phyloP scores from a whole-genome alignment of 2,113 vertebrate species.

The Dromaius novaehollandiae region DNA sequence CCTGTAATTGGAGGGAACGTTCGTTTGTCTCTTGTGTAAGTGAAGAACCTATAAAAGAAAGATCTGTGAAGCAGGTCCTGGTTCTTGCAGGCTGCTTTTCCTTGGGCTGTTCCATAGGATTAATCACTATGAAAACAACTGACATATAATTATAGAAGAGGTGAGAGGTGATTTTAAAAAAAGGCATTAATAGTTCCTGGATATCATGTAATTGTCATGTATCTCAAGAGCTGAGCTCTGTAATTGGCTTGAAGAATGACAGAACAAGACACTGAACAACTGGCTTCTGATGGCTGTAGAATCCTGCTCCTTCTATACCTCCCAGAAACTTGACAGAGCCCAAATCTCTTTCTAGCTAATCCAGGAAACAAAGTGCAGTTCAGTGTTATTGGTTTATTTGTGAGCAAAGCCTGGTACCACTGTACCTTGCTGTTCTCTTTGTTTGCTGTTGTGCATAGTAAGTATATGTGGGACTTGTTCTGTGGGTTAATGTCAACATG shows the following conservation, averaged over 20 bases:
- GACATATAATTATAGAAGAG: not conserved
- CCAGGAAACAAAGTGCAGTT: not conserved
- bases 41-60: not conserved
- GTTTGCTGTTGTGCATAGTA: not conserved
- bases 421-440: not conserved
- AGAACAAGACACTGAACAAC: conserved; percentile 2
- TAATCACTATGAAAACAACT: not conserved
- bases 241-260: conserved; percentile 20
- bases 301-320: not conserved
- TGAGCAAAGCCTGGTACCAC: not conserved
- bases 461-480: fast-evolving
- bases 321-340: not conserved
- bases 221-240: not conserved
- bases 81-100: not conserved
- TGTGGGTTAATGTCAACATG: not conserved
- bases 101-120: not conserved
- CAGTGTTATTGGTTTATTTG: not conserved
- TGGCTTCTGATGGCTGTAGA: not conserved
- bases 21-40: not conserved
- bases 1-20: not conserved
- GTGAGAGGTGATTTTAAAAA: not conserved
- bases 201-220: not conserved
- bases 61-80: not conserved
- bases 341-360: not conserved
- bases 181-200: not conserved